phyloP scores from a whole-genome alignment of 2,113 vertebrate genomes.

The Mirounga angustirostris region DNA sequence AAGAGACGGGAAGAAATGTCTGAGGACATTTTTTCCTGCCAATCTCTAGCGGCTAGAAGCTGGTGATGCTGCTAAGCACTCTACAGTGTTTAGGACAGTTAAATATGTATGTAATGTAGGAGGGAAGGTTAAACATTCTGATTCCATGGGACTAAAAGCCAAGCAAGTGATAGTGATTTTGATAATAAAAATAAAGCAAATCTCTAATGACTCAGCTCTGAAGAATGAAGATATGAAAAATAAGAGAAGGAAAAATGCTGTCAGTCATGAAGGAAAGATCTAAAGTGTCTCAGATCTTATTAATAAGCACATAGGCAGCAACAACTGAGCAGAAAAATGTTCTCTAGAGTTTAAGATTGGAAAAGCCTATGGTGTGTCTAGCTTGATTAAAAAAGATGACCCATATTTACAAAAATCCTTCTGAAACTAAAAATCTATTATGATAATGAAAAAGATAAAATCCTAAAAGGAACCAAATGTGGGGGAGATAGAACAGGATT shows the following conservation, averaged over 20 bases:
- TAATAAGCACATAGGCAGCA: not conserved
- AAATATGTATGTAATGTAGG: not conserved
- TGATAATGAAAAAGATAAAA: not conserved
- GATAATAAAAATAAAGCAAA: not conserved
- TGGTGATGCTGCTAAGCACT: accelerated
- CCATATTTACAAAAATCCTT: not conserved
- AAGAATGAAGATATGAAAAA: not conserved
- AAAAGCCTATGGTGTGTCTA: not conserved
- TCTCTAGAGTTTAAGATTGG: not conserved
- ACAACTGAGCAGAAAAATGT: not conserved
- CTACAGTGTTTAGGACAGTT: accelerated
- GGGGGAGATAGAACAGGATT: not conserved
- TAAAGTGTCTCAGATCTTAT: not conserved
- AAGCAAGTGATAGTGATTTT: not conserved
- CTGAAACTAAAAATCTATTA: not conserved
- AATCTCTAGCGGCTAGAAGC: not conserved
- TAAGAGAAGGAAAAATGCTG: not conserved
- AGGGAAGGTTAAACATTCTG: not conserved
- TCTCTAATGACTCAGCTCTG: not conserved
- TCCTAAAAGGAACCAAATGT: not conserved
- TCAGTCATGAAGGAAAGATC: not conserved
- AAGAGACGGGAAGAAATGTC: not conserved
- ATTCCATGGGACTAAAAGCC: not conserved
- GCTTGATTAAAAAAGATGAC: not conserved
- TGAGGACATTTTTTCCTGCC: too few species aligned